Base-by-base conservation (phyloP, 2,113 vertebrate species). In the Triplophysa tibetana region DNA sequence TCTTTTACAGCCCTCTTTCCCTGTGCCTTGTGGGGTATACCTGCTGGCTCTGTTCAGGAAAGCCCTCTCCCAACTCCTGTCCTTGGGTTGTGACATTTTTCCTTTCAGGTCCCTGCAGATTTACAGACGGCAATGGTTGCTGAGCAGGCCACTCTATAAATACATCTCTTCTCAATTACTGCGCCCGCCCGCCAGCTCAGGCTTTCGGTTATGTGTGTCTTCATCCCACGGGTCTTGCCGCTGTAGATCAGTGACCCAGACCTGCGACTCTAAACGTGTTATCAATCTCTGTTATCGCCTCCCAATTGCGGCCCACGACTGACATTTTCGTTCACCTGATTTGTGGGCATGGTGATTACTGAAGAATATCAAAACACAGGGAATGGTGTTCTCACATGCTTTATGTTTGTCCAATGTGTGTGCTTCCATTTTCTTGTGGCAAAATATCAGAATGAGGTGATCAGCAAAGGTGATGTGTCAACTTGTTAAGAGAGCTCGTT, bases 81-180 rank as follows among this genome's bases (percentile, higher is more conserved):
- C 92, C 91, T 92, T 91, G 90, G 91, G 84, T 91, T 87, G 85
- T 91, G 91, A 88, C 90, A 91, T 90, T 90, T 88, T 89, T 79
- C 77, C 85, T 88, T 88, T 90, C 69, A 86, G 87, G 80, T 89
- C 83, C 81, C 84, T 81, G 86, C 86, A 90, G 91, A 93, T 93
- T 91, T 92, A 92, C 88, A 87, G 89, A 90, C 86, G 88, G 88
- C 87, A 89, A 81, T 83, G 88, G 86, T 88, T 89, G 90, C 92
- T 90, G 90, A 87, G 87, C 87, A 84, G 75, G 75, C 78, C 90
- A 90, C 90, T 92, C 92, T 91, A 91, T 91, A 91, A 92, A 92
- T 90, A 91, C 90, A 91, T 90, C 90, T 90, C 88, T 70, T 88
- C 88, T 90, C 87, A 89, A 91, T 91, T 90, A 91, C 88, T 79